Base-by-base conservation (phyloP, 1,140 invertebrate genomes). In the Pentalonia nigronervosa region DNA sequence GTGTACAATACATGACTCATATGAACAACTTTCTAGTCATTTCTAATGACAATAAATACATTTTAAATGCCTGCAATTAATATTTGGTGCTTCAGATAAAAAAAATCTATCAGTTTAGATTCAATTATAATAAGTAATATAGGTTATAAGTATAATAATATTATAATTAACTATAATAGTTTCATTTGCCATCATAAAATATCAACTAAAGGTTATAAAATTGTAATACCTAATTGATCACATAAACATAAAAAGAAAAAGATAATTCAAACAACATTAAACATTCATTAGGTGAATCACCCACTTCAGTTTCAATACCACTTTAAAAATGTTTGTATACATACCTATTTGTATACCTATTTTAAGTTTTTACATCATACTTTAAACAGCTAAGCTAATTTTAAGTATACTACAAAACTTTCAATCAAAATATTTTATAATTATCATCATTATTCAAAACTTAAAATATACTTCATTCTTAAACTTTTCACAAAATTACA, bases 1-100 rank as follows among this genome's bases (percentile, higher is more conserved):
- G 4, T 47, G 21, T 91, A n/a, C 14, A 76, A 76, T 76, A 20
- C 60, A 91, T 91, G 90, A 91, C 60, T 91, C 36, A 91, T 76
- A 56, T 23, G 7, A 89, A 89, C 50, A 56, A 41, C 88, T 89
- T 88, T 34, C 47, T 50, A 23, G 6, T 47, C 11, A 47, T 86
- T 86, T 86, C 41, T n/a, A 86, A 86, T 86, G 41, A 86, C 41
- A 30, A 86, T 25, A 23, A 45, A 84, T 45, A 45, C 11, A 76
- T 76, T n/a, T 14, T 76, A 17, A 14, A 76, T n/a, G 60, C 14
- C 14, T 76, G 17, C n/a, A 2, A 76, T 76, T 34, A 76, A n/a
- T 76, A 76, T 76, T 76, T 34, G 30, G n/a, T 76, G 4, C 30
- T 76, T 76, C 14, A 76, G 60, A 76, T 76, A n/a, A 76, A 76